Evolutionary conservation across 2,888 invertebrate genomes (phyloP), one percentile per base, ranked within the genome.

Genomic region (Stenodema calcarata): DNA sequence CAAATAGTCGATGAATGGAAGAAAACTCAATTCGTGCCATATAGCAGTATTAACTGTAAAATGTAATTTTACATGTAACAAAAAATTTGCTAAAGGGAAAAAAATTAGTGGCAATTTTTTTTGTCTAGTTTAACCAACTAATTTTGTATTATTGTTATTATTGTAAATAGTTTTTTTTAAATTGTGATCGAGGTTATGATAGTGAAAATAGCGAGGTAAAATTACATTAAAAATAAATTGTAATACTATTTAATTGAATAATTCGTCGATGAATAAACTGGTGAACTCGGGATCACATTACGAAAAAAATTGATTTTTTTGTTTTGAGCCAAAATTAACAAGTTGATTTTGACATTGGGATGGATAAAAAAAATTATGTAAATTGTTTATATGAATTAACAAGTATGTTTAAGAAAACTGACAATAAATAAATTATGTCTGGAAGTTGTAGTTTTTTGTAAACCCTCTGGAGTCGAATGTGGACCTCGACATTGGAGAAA

Each of bases 391-490:
- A 80, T 80, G 80, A 80, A 54, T 54, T 80, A 80, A 80, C 80
- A 80, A 35, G 30, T 78, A 80, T 80, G 80, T 50, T 50, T 80
- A 80, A 80, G 80, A 80, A 47, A 80, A 50, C n/a, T 47, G 80
- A 80, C 80, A 80, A 80, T 80, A 80, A 80, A 80, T 80, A 80
- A 80, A 80, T 80, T 80, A 80, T 80, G 80, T 80, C 47, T 80
- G 44, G 80, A 80, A 0, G 6, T n/a, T 35, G 7, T 35, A 35
- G 7, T 35, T 35, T n/a, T n/a, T n/a, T n/a, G n/a, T n/a, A n/a
- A n/a, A n/a, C n/a, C n/a, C n/a, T n/a, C n/a, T n/a, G n/a, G n/a
- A n/a, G n/a, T n/a, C n/a, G n/a, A n/a, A n/a, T n/a, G n/a, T n/a
- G n/a, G n/a, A n/a, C n/a, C n/a, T n/a, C n/a, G n/a, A n/a, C n/a